phyloP scores from a whole-genome alignment of 2,888 invertebrate species.

The Mythimna vitellina region DNA sequence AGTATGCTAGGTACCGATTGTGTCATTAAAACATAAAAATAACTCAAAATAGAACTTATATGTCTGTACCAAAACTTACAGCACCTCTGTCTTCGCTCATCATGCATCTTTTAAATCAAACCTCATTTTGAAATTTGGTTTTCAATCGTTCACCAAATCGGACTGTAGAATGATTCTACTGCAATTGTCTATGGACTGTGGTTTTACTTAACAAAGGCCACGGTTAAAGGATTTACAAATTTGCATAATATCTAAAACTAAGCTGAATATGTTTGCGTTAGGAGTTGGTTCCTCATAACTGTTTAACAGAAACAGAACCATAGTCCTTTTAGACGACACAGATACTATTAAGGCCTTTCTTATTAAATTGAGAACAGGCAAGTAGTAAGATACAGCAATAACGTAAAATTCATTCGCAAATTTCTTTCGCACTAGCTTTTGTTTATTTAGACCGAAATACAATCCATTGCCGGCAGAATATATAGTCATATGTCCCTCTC shows the following conservation, averaged over 20 bases:
- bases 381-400: not conserved
- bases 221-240: constrained; percentile 30
- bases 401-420: not conserved
- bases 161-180: constrained; percentile 13
- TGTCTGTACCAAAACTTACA: too few relatives aligned
- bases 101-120: not conserved
- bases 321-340: constrained; percentile 22
- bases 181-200: constrained; percentile 27
- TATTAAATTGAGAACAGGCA: not conserved
- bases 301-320: constrained; percentile 22
- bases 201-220: constrained; percentile 36
- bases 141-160: not conserved
- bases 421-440: not conserved
- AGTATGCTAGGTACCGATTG: too few relatives aligned
- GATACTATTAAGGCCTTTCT: not conserved
- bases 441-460: too few relatives aligned
- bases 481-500: too few relatives aligned
- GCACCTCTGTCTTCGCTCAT: not conserved
- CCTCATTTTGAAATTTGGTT: not conserved
- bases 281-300: constrained; percentile 32
- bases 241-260: constrained; percentile 52
- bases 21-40: too few relatives aligned
- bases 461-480: too few relatives aligned
- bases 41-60: too few relatives aligned
- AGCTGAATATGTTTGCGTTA: constrained; percentile 56